phyloP scores from a whole-genome alignment of 2,113 vertebrate genomes.

The Telmatochromis bifrenatus region DNA sequence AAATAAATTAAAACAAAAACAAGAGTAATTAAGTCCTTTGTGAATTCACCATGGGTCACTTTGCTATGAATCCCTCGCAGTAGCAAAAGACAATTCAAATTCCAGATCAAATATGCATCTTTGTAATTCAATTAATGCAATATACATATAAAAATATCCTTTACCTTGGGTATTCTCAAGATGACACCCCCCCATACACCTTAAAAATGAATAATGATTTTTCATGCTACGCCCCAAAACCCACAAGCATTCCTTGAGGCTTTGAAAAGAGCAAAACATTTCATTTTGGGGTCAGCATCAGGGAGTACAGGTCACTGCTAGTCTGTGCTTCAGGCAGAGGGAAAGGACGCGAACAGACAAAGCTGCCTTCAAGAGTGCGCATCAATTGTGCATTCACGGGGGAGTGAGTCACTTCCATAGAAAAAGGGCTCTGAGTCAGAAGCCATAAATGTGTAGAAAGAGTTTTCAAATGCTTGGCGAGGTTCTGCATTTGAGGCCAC shows the following conservation, averaged over 20 bases:
- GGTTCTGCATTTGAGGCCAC: neutral
- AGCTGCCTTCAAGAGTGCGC: conserved; percentile 25
- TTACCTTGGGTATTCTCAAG: neutral
- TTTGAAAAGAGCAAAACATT: conserved; percentile 1
- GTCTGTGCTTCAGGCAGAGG: conserved; percentile 21
- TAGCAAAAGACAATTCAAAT: neutral
- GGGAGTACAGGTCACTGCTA: conserved; percentile 34
- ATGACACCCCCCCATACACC: neutral
- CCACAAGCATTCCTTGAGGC: neutral
- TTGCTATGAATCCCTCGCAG: neutral
- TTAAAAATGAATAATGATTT: neutral
- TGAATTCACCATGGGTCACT: neutral
- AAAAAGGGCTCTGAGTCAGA: conserved; percentile 24
- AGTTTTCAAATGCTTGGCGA: neutral
- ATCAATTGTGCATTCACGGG: conserved; percentile 32
- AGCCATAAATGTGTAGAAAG: neutral
- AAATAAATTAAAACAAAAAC: neutral
- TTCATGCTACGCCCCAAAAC: neutral
- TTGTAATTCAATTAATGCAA: neutral
- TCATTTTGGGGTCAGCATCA: conserved; percentile 13
- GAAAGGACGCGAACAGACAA: conserved; percentile 18
- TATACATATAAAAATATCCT: neutral
- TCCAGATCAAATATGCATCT: neutral
- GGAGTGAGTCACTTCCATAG: conserved; percentile 8
- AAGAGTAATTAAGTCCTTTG: conserved; percentile 4